Percentiles rank a stretch among this genome's conserved stretches.
phyloP scores from a whole-genome alignment of 2,888 invertebrate genomes.

The Agrotis clavis region DNA sequence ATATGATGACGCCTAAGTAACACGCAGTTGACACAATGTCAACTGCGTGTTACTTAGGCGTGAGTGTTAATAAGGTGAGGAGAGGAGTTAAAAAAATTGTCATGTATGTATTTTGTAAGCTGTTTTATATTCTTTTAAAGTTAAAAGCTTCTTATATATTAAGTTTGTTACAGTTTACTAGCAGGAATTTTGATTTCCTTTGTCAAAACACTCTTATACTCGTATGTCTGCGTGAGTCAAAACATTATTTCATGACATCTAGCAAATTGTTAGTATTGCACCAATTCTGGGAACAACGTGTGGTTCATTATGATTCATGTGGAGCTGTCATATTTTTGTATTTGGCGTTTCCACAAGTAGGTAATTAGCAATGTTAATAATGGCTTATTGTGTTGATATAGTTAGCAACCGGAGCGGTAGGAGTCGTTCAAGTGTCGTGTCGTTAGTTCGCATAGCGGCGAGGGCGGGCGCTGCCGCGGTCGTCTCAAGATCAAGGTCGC shows the following conservation, averaged over 20 bases:
- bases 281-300: slow-evolving; percentile 44
- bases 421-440: slow-evolving; percentile 76
- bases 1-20: no score
- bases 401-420: slow-evolving; percentile 77
- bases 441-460: slow-evolving; percentile 70
- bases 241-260: slow-evolving; percentile 18
- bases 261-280: slow-evolving; percentile 26
- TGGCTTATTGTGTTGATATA: slow-evolving; percentile 59
- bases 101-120: no score
- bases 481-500: slow-evolving; percentile 91
- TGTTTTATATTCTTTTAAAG: neutral
- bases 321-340: slow-evolving; percentile 29
- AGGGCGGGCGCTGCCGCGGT: slow-evolving; percentile 82
- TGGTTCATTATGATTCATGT: slow-evolving; percentile 42
- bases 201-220: slow-evolving; percentile 4
- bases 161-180: neutral
- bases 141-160: neutral
- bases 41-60: neutral
- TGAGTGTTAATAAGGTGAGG: no score
- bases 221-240: slow-evolving; percentile 25
- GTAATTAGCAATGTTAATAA: slow-evolving; percentile 56
- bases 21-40: no score
- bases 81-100: no score
- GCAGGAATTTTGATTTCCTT: slow-evolving; percentile 3
- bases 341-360: slow-evolving; percentile 40